Conservation (phyloP, 2,113 vertebrate species). For the Aldabrachelys gigantea region DNA sequence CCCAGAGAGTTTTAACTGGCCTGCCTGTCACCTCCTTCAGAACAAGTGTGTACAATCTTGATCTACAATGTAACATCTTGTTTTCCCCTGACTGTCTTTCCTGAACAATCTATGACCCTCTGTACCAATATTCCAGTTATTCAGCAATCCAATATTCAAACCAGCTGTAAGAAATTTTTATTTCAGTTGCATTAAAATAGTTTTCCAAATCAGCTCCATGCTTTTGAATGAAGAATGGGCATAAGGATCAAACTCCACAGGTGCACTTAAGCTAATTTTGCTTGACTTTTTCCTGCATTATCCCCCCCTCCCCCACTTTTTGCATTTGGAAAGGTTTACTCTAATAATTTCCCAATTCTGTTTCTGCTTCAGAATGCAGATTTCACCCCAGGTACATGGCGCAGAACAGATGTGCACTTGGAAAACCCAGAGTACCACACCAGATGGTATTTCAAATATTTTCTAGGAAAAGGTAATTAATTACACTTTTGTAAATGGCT, state of each 20-base stretch:
- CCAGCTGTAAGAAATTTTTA: background rate
- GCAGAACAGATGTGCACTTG: conserved; percentile 97
- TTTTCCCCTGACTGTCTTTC: background rate
- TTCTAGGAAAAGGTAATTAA: conserved; percentile 98
- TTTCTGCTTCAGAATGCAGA: conserved; percentile 83
- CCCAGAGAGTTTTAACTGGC: background rate
- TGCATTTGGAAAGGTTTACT: background rate
- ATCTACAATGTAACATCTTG: background rate
- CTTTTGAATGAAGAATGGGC: background rate
- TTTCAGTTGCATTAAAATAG: background rate
- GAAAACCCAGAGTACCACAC: conserved; percentile 99
- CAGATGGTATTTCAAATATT: conserved; percentile 99
- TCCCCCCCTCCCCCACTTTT: background rate
- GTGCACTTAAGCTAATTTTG: background rate
- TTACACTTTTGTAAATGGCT: background rate
- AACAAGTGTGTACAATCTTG: background rate
- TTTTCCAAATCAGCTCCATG: background rate
- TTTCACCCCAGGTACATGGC: conserved; percentile 92
- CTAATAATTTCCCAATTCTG: conserved; percentile 2
- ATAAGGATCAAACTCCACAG: background rate
- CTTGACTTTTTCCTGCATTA: background rate
- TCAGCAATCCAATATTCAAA: background rate
- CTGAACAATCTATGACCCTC: background rate
- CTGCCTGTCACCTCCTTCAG: background rate
- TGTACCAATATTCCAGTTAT: background rate